phyloP scores from a whole-genome alignment of 2,113 vertebrate genomes.

The Pontoporia blainvillei region DNA sequence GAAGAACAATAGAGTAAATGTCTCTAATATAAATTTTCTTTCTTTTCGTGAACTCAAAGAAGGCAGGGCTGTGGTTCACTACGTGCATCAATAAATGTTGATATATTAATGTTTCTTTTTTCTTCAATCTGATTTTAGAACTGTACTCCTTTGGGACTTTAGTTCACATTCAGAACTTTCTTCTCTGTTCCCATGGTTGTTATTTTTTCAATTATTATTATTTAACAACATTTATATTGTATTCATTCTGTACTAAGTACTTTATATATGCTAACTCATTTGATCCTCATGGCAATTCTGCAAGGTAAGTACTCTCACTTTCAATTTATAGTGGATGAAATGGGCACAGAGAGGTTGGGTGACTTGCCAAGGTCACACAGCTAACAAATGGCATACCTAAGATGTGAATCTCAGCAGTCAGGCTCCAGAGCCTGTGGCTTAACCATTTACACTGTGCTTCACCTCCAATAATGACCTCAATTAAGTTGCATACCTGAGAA shows the following conservation, averaged over 20 bases:
- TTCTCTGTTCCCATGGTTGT: constrained; percentile 66
- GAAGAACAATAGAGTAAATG: constrained; percentile 62
- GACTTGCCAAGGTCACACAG: not conserved
- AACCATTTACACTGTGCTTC: not conserved
- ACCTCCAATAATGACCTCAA: not conserved
- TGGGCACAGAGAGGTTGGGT: not conserved
- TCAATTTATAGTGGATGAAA: not conserved
- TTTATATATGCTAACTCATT: not conserved
- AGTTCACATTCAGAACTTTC: constrained; percentile 71
- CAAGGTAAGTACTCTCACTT: not conserved
- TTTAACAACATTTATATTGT: not conserved
- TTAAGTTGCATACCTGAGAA: not conserved
- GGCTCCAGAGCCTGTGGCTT: not conserved
- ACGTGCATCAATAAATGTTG: not conserved
- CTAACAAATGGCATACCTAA: not conserved
- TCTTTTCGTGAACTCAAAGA: constrained; percentile 45
- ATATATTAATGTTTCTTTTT: constrained; percentile 59
- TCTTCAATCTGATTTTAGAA: constrained; percentile 73
- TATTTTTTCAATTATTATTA: constrained; percentile 9
- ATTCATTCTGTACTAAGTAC: not conserved
- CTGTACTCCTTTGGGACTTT: constrained; percentile 71
- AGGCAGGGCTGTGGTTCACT: not conserved
- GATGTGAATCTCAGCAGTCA: not conserved
- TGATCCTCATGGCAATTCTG: not conserved
- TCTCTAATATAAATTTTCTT: constrained; percentile 76